Evolutionary conservation across 2,888 invertebrate species (phyloP).

Genomic region (Xanthostigma xanthostigma): DNA sequence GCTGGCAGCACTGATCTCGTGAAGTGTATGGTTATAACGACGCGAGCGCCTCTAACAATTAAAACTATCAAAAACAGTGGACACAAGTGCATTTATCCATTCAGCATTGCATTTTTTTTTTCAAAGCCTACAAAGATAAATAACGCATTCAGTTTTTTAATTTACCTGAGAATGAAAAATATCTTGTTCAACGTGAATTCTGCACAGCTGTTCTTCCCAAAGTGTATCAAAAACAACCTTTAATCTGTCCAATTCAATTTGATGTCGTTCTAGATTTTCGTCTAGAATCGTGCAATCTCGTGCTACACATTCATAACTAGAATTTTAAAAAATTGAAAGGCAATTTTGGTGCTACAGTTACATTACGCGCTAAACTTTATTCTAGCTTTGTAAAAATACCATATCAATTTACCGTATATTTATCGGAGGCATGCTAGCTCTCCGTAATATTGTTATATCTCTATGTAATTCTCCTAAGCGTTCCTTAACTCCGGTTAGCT

Average conservation of each 20-base stretch:
- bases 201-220: conserved; percentile 59
- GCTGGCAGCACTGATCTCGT: too few relatives aligned
- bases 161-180: conserved; percentile 39
- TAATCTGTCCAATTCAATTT: conserved; percentile 42
- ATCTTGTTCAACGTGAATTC: conserved; percentile 55
- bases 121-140: neutral
- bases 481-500: conserved; percentile 43
- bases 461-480: conserved; percentile 52
- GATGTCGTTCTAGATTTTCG: conserved; percentile 43
- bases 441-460: conserved; percentile 48
- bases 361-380: neutral
- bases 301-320: conserved; percentile 33
- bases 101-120: neutral
- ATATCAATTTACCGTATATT: conserved; percentile 11
- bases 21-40: too few relatives aligned
- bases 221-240: conserved; percentile 43
- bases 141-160: neutral
- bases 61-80: too few relatives aligned
- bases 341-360: neutral
- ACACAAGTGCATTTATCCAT: neutral
- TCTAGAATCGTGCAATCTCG: conserved; percentile 42
- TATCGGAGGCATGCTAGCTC: conserved; percentile 32
- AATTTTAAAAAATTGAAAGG: neutral
- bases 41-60: too few relatives aligned
- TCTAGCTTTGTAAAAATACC: neutral